Evolutionary conservation across 37 sponge, comb jelly and placozoan species (phyloP), one percentile per base, ranked within the genome.

Genomic region (Halisarca cf. caerulea): DNA sequence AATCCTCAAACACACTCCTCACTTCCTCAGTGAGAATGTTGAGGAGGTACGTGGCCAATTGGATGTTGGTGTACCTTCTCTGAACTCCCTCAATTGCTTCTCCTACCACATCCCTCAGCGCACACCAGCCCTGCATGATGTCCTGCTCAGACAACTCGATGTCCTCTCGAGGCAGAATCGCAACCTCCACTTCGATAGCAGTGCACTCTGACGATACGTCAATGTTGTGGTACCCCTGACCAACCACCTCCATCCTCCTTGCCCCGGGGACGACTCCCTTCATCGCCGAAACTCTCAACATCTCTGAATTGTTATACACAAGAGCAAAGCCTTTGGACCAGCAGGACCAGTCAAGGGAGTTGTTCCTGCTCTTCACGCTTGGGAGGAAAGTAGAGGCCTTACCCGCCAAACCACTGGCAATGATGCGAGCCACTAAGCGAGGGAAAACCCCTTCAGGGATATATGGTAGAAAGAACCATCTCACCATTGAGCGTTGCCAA

Each of bases 361-460:
- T 89, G 7, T 21, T 28, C 0, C 79, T 37, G 4, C 55, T 21
- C 1, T 21, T 58, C 27, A 33, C 15, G 3, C 68, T 34, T 17
- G 32, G 15, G 0, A 79, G 44, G 60, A 37, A 44, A 23, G 34
- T 37, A 73, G 54, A 0, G 23, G 57, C 25, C 0, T 42, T 2
- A n/a, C 88, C 69, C 34, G 81, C 86, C 30, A n/a, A 6, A 38
- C 39, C 83, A 62, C 80, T 86, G 24, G 90, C 84, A 44, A 93
- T 85, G 40, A 95, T 59, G 0, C 91, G 79, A 59, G 96, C 91
- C 30, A 87, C 82, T 37, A 95, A 71, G 0, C 95, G 86, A 27
- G 94, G 86, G 66, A 91, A 93, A 66, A 92, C 90, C 38, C 94
- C 96, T 21, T 91, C 87, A n/a, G 94, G 94, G 6, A 88, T 55